Percentiles rank a stretch among this genome's conserved stretches.
Evolutionary conservation across 35 echinoderm and acorn worm genomes (phyloP).

Genomic region (Anneissia japonica): DNA sequence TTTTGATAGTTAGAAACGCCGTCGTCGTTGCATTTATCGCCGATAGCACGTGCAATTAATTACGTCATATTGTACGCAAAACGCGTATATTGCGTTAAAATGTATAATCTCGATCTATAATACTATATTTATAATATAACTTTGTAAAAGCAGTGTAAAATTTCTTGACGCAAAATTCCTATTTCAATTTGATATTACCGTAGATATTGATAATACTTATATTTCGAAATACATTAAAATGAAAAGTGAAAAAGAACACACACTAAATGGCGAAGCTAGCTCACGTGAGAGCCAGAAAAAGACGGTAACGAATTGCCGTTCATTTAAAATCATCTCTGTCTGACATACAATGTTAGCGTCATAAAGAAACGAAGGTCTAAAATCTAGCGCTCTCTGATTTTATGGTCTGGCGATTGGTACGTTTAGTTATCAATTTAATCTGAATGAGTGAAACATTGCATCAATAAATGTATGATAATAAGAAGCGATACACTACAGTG

Average conservation of each 20-base stretch:
- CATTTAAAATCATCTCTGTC: background rate
- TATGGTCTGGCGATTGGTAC: background rate
- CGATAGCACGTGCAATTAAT: too few relatives aligned
- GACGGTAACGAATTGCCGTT: background rate
- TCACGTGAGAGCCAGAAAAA: background rate
- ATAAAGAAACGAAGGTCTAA: background rate
- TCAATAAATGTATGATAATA: background rate
- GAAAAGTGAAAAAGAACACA: background rate
- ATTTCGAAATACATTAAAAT: conserved; percentile 2
- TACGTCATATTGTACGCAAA: background rate
- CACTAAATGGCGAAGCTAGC: background rate
- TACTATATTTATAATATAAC: background rate
- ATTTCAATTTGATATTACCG: background rate
- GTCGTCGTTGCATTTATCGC: too few relatives aligned
- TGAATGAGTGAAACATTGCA: background rate
- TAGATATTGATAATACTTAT: background rate
- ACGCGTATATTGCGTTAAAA: background rate
- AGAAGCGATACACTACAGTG: background rate
- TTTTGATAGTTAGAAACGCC: too few relatives aligned
- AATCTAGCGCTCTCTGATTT: background rate
- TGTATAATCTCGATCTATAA: background rate
- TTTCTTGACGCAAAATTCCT: background rate
- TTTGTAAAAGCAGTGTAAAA: background rate
- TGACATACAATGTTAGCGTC: background rate
- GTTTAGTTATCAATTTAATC: background rate